Conservation (phyloP, 1,140 invertebrate genomes). For the Charaxes varanes region DNA sequence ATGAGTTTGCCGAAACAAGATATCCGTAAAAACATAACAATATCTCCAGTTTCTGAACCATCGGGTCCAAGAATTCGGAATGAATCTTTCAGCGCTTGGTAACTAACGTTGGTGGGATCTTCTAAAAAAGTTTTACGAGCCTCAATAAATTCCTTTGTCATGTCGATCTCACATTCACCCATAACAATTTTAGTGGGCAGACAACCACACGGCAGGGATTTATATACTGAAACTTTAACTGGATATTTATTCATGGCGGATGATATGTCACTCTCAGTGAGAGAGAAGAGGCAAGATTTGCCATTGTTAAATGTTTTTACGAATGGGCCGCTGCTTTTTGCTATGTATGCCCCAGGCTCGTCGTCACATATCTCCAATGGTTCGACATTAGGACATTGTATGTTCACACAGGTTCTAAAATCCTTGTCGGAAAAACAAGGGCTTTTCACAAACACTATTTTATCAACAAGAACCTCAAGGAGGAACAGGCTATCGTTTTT, state of each 20-base stretch:
- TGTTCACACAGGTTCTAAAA: constrained; percentile 70
- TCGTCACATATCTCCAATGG: constrained; percentile 75
- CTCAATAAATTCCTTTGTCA: constrained; percentile 65
- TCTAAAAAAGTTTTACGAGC: constrained; percentile 53
- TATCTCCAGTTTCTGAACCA: constrained; percentile 67
- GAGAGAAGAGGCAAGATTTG: constrained; percentile 74
- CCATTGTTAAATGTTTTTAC: constrained; percentile 70
- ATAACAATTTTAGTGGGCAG: constrained; percentile 55
- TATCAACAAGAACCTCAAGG: constrained; percentile 74
- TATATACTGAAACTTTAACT: constrained; percentile 46
- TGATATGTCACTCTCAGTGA: constrained; percentile 63
- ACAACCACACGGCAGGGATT: constrained; percentile 56
- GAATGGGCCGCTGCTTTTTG: constrained; percentile 43
- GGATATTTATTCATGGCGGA: constrained; percentile 59
- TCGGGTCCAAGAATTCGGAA: constrained; percentile 70
- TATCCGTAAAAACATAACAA: constrained; percentile 74
- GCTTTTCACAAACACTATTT: constrained; percentile 60
- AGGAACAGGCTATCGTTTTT: constrained; percentile 74
- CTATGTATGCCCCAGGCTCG: constrained; percentile 56
- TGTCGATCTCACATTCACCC: constrained; percentile 57
- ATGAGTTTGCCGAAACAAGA: constrained; percentile 80
- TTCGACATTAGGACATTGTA: constrained; percentile 69
- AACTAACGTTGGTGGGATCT: constrained; percentile 47
- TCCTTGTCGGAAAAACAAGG: constrained; percentile 61
- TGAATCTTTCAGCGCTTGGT: constrained; percentile 74